These are phyloP conservation scores for Brachyrhaphis roseni DNA, from an alignment of 2,797 vertebrate species.

Conservation along the genomic window DNA sequence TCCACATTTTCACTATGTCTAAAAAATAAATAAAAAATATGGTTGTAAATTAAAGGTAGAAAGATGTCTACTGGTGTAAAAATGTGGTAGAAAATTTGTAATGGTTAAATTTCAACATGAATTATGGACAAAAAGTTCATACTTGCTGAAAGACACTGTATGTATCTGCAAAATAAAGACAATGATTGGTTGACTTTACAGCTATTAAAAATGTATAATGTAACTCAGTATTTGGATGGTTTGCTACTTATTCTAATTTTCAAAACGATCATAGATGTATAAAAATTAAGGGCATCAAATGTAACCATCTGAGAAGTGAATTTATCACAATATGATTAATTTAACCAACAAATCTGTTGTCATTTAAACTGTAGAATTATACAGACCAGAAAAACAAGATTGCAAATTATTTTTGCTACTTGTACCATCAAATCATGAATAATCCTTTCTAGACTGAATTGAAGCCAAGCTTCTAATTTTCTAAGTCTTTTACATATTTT, in stretches of 20 bases:
- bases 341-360: background rate
- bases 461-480: background rate
- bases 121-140: background rate
- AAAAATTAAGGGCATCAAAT: background rate
- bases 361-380: background rate
- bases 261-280: background rate
- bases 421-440: background rate
- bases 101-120: background rate
- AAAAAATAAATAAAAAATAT: background rate
- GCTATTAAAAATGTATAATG: background rate
- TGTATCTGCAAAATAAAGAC: background rate
- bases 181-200: background rate
- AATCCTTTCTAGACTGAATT: background rate
- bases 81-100: background rate
- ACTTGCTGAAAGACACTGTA: background rate
- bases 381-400: background rate
- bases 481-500: background rate
- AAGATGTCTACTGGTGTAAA: background rate
- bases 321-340: background rate
- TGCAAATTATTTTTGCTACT: background rate
- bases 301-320: background rate
- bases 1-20: background rate
- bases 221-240: background rate
- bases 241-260: background rate
- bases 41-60: background rate